These are phyloP conservation scores for Pangasianodon hypophthalmus DNA, from an alignment of 2,113 vertebrate genomes.

Conservation along the genomic window DNA sequence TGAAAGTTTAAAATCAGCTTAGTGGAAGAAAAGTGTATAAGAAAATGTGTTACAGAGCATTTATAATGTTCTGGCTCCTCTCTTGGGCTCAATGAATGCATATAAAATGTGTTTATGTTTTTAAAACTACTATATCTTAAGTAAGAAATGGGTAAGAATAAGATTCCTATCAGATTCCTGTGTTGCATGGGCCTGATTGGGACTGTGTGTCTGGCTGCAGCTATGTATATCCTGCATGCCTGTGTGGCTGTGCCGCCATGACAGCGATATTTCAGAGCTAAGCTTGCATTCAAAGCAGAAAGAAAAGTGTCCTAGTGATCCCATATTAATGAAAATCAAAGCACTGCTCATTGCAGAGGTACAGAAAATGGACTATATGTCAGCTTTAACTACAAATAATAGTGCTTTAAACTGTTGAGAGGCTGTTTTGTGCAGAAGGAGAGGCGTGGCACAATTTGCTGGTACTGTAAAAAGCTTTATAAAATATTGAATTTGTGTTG, in stretches of 20 bases:
- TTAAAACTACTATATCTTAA: neutral
- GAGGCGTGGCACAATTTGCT: constrained; percentile 11
- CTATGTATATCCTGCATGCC: constrained; percentile 34
- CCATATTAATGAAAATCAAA: neutral
- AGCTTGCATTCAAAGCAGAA: neutral
- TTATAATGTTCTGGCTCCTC: neutral
- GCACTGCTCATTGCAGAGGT: too few relatives aligned
- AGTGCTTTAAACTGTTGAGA: neutral
- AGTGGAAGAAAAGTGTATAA: neutral
- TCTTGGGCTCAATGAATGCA: neutral
- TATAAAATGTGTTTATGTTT: neutral
- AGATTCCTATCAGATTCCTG: constrained; percentile 9
- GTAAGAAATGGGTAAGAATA: neutral
- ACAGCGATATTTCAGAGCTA: neutral
- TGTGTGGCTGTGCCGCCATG: neutral
- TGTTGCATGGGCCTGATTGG: constrained; percentile 5
- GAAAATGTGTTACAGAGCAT: neutral
- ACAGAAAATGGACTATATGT: neutral
- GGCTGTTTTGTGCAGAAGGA: neutral
- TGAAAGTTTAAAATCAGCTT: neutral
- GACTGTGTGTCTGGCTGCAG: neutral
- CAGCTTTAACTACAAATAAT: neutral
- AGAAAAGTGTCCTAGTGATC: neutral
- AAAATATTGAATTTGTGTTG: constrained; percentile 41
- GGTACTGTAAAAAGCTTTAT: constrained; percentile 29